Evolutionary conservation across 2,797 vertebrate genomes (phyloP).

Genomic region (Cetoscarus ocellatus): DNA sequence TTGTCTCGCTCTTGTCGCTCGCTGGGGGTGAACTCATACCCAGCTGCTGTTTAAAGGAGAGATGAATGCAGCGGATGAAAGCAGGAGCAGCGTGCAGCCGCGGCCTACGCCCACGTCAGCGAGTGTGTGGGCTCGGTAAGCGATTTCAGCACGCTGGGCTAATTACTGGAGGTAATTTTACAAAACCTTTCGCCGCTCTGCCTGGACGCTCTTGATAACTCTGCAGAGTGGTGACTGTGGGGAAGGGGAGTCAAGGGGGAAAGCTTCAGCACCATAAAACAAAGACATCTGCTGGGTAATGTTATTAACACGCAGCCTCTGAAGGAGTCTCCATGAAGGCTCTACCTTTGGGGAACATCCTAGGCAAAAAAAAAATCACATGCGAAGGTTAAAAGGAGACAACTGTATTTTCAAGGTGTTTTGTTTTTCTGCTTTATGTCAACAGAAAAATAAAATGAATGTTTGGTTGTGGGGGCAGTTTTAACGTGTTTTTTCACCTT

Average conservation of each 20-base stretch:
- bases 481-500: constrained; percentile 5
- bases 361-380: constrained; percentile 7
- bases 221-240: constrained; percentile 40
- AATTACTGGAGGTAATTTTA: constrained; percentile 84
- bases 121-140: constrained; percentile 38
- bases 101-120: constrained; percentile 23
- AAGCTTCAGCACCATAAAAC: constrained; percentile 38
- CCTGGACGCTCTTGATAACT: constrained; percentile 83
- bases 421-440: constrained; percentile 33
- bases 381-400: constrained; percentile 48
- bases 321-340: constrained; percentile 50
- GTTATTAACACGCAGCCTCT: constrained; percentile 68
- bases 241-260: constrained; percentile 9
- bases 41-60: constrained; percentile 40
- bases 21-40: constrained; percentile 19
- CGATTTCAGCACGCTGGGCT: constrained; percentile 52
- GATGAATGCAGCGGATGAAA: constrained; percentile 62
- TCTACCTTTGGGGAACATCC: constrained; percentile 62
- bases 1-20: constrained; percentile 23
- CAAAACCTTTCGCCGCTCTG: constrained; percentile 73
- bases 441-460: constrained; percentile 1
- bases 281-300: constrained; percentile 64
- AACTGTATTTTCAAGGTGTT: constrained; percentile 74
- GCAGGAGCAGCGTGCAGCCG: constrained; percentile 37
- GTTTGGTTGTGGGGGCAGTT: constrained; percentile 42